Conservation (phyloP, 2,888 invertebrate genomes). For the Ichneumoninae sp. region DNA sequence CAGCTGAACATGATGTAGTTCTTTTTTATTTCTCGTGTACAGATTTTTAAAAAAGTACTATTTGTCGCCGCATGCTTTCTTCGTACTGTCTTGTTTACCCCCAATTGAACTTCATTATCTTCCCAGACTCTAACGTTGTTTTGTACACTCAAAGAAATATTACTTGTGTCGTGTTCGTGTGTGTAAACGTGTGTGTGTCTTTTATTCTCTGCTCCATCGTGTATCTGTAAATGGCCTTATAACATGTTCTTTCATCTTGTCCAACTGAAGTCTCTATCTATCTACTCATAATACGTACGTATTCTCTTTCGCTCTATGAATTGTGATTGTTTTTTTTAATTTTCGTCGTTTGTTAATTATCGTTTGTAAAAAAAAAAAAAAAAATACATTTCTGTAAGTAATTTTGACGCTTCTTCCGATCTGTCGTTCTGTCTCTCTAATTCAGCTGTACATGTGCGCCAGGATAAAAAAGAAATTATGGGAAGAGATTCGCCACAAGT, state of each 20-base stretch:
- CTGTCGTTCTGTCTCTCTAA: conserved; percentile 23
- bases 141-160: not conserved
- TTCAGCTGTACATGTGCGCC: conserved; percentile 7
- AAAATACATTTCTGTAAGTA: conserved; percentile 51
- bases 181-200: conserved; percentile 37
- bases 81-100: conserved; percentile 2
- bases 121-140: conserved; percentile 8
- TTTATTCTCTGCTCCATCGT: conserved; percentile 56
- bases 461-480: not conserved
- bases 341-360: conserved; percentile 35
- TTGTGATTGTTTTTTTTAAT: conserved; percentile 68
- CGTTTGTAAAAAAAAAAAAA: conserved; percentile 20
- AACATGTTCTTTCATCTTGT: conserved; percentile 75
- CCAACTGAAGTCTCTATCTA: conserved; percentile 80
- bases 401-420: conserved; percentile 53
- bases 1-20: conserved; percentile 41
- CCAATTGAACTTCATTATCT: not conserved
- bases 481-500: not conserved
- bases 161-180: conserved; percentile 22
- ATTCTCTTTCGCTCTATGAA: conserved; percentile 77
- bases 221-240: conserved; percentile 54
- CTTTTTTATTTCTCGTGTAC: conserved; percentile 42
- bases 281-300: conserved; percentile 83
- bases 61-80: conserved; percentile 46
- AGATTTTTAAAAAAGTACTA: conserved; percentile 5